These are phyloP conservation scores for Rhopilema esculentum DNA, from an alignment of 30 jellyfish, hydroid and myxozoan genomes.

Conservation along the genomic window DNA sequence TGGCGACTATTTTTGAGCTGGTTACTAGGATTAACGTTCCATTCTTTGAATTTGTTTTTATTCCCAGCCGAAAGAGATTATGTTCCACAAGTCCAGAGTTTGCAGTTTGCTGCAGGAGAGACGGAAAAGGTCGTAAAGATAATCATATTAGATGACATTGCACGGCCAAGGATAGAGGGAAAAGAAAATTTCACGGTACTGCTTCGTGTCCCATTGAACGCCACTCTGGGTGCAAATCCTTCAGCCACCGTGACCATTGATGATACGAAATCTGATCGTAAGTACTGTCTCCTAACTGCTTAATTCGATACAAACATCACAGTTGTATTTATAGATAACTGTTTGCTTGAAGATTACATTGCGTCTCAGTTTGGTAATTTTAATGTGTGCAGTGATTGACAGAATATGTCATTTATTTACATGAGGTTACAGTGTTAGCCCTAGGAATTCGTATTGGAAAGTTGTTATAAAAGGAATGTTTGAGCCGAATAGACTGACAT, in stretches of 20 bases:
- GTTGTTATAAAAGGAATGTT: too few species aligned
- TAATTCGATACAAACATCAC: neutral
- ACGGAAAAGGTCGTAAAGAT: slow-evolving; percentile 70
- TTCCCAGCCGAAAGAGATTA: slow-evolving; percentile 88
- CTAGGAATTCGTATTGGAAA: neutral
- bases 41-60: neutral
- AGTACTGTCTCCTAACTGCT: slow-evolving; percentile 7
- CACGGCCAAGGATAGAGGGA: slow-evolving; percentile 92
- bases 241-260: slow-evolving; percentile 92
- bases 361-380: neutral
- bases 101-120: slow-evolving; percentile 76
- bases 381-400: neutral
- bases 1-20: too few species aligned
- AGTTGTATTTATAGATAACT: neutral
- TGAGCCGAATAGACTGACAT: too few species aligned
- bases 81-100: slow-evolving; percentile 79
- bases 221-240: slow-evolving; percentile 70
- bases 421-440: neutral
- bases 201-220: slow-evolving; percentile 80
- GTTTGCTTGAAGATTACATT: neutral
- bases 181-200: slow-evolving; percentile 81
- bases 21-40: neutral
- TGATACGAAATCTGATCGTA: slow-evolving; percentile 90
- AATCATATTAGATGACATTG: slow-evolving; percentile 87
- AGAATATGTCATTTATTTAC: neutral